Percentiles rank a stretch among this genome's conserved stretches.
Evolutionary conservation across 2,113 vertebrate genomes (phyloP).

Genomic region (Zosterops lateralis): DNA sequence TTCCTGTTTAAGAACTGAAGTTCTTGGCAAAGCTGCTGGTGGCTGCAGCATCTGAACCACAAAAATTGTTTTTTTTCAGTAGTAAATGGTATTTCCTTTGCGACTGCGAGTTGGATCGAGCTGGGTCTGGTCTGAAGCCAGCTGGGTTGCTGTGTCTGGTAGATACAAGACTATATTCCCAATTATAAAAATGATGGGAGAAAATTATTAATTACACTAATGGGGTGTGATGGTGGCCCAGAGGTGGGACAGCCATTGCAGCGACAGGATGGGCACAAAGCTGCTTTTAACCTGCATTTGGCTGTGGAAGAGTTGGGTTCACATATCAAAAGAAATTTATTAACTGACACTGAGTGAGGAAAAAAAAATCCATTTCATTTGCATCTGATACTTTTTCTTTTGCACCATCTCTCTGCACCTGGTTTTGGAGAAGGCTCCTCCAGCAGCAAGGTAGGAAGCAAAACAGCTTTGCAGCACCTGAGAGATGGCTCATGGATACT

Average conservation of each 20-base stretch:
- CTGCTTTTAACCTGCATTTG: not conserved
- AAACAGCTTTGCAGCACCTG: not conserved
- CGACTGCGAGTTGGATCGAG: fast-evolving
- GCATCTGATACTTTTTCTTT: not conserved
- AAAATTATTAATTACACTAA: not conserved
- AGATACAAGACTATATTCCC: not conserved
- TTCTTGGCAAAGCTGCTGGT: constrained; percentile 59
- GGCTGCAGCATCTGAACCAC: constrained; percentile 45
- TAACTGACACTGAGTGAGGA: not conserved
- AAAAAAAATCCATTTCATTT: not conserved
- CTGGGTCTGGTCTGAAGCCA: not conserved
- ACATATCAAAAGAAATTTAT: not conserved
- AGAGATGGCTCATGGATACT: not conserved
- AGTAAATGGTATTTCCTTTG: constrained; percentile 37
- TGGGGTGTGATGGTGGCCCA: not conserved
- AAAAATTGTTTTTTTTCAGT: not conserved
- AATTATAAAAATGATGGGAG: not conserved
- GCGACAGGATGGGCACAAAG: not conserved
- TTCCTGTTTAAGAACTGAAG: constrained; percentile 71
- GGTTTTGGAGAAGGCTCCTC: not conserved
- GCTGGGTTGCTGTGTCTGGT: not conserved
- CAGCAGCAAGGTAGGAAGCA: not conserved
- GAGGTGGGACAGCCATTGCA: not conserved
- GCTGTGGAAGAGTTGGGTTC: not conserved
- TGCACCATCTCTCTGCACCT: fast-evolving